A percentile compares a stretch with the other conserved stretches of the same genome.
phyloP scores from a whole-genome alignment of 2,113 vertebrate species.

The Halichoeres trimaculatus region DNA sequence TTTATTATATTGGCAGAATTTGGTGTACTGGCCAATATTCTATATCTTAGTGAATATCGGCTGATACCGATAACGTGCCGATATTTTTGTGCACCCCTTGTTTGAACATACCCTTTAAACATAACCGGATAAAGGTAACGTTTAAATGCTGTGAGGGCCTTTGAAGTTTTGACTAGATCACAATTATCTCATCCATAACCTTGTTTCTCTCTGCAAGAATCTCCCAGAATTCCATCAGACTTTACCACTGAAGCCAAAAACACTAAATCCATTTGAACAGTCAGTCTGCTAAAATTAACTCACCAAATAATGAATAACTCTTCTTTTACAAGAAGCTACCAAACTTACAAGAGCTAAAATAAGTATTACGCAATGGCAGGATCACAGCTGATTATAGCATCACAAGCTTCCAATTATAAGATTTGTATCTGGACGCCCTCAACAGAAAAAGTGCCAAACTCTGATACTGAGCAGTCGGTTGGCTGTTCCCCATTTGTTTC shows the following conservation, averaged over 20 bases:
- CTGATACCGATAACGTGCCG: too few species aligned
- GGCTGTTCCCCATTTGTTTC: slow-evolving; percentile 28
- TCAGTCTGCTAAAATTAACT: too few species aligned
- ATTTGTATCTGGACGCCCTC: slow-evolving; percentile 44
- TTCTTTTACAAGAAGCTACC: neutral
- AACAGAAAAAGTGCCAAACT: slow-evolving; percentile 25
- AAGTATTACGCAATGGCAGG: too few species aligned
- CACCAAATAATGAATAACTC: slow-evolving; percentile 7
- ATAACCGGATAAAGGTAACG: too few species aligned
- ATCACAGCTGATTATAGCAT: slow-evolving; percentile 26
- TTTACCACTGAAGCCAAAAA: slow-evolving; percentile 3
- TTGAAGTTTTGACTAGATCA: slow-evolving; percentile 67
- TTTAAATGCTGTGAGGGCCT: slow-evolving; percentile 50
- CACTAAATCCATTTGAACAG: slow-evolving; percentile 4
- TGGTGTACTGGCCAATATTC: too few species aligned
- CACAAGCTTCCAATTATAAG: slow-evolving; percentile 30
- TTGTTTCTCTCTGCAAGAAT: slow-evolving; percentile 31
- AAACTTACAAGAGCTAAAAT: too few species aligned
- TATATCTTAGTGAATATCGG: too few species aligned
- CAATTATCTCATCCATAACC: slow-evolving; percentile 60
- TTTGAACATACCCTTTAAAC: too few species aligned
- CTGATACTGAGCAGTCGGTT: slow-evolving; percentile 37
- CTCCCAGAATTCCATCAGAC: slow-evolving; percentile 30
- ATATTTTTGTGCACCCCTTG: too few species aligned
- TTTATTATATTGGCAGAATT: too few species aligned